Evolutionary conservation across 2,113 vertebrate species (phyloP).

Genomic region (Cervus canadensis): DNA sequence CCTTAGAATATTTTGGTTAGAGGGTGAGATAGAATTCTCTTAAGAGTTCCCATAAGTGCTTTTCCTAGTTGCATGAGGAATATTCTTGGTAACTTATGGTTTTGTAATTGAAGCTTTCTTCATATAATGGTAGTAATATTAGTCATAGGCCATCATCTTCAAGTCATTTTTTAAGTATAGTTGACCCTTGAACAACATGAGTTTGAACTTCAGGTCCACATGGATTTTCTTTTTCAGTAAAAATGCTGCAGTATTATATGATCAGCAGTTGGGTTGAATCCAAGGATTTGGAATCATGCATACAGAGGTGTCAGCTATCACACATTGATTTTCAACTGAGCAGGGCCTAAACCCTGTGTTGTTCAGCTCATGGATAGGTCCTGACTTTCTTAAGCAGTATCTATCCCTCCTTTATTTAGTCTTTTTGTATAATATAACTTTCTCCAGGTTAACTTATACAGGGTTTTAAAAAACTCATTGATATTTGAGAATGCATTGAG

Average conservation of each 20-base stretch:
- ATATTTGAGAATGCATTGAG: background rate
- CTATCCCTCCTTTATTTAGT: background rate
- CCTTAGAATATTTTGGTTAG: background rate
- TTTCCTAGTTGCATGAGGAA: background rate
- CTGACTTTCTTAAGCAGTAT: background rate
- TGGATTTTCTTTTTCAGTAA: background rate
- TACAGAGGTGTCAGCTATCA: background rate
- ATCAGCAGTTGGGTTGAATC: background rate
- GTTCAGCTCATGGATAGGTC: background rate
- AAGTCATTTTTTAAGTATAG: background rate
- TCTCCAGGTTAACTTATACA: background rate
- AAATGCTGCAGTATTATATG: background rate
- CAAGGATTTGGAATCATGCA: background rate
- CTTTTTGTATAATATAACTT: background rate
- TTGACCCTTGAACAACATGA: background rate
- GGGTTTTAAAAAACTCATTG: background rate
- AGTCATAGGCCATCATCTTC: background rate
- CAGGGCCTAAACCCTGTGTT: background rate
- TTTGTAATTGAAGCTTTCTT: slow-evolving; percentile 10
- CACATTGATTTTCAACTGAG: background rate
- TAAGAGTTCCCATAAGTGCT: background rate
- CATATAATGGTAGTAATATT: background rate
- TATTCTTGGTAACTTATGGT: background rate
- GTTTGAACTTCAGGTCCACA: background rate
- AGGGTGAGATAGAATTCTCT: background rate